These are phyloP conservation scores for Tyria jacobaeae DNA, from an alignment of 2,888 invertebrate species.

Conservation along the genomic window DNA sequence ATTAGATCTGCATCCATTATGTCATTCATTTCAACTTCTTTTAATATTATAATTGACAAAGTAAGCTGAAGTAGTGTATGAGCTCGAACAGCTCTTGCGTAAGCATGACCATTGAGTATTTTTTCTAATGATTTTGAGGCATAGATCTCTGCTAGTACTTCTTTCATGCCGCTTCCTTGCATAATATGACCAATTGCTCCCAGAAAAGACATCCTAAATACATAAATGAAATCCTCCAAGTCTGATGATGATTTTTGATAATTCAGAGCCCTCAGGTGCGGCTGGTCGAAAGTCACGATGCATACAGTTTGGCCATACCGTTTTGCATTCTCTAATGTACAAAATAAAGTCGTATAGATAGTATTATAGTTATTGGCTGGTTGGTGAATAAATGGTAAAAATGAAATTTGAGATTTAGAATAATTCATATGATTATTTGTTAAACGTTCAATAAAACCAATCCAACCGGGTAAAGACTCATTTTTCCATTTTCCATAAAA, in stretches of 20 bases:
- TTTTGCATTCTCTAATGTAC: constrained; percentile 40
- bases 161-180: constrained; percentile 56
- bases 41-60: constrained; percentile 54
- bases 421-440: constrained; percentile 24
- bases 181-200: constrained; percentile 53
- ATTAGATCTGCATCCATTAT: constrained; percentile 24
- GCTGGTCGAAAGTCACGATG: constrained; percentile 59
- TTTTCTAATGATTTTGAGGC: constrained; percentile 49
- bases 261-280: constrained; percentile 37
- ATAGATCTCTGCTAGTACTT: constrained; percentile 47
- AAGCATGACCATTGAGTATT: constrained; percentile 55
- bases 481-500: constrained; percentile 45
- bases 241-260: constrained; percentile 37
- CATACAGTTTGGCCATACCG: constrained; percentile 48
- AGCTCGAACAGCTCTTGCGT: constrained; percentile 53
- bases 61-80: constrained; percentile 55
- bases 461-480: constrained; percentile 31
- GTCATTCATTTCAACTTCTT: constrained; percentile 52
- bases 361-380: constrained; percentile 44
- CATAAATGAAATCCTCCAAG: constrained; percentile 56
- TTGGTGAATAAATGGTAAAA: constrained; percentile 42
- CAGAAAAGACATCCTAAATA: constrained; percentile 56
- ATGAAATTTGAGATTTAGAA: constrained; percentile 36
- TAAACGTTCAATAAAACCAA: constrained; percentile 40
- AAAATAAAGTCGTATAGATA: constrained; percentile 35